Conservation (phyloP, 2,113 vertebrate genomes). For the Cnemophilus loriae region DNA sequence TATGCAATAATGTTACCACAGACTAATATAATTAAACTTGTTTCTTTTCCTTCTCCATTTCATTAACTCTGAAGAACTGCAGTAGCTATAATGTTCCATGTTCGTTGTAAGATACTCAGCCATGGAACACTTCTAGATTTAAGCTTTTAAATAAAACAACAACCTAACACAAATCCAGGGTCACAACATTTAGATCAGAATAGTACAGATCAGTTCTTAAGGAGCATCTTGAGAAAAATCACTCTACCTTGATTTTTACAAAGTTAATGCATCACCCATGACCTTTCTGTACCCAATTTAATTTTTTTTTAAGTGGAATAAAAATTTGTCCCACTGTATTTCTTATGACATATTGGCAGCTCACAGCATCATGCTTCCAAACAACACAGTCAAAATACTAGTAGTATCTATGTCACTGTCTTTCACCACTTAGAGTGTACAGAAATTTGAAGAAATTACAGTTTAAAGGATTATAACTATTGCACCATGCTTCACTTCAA, state of each 20-base stretch:
- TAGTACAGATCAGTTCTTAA: conserved; percentile 1
- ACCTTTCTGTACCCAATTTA: background rate
- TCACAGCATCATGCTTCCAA: conserved; percentile 43
- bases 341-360: background rate
- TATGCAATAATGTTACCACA: background rate
- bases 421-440: conserved; percentile 16
- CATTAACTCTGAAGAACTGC: conserved; percentile 56
- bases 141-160: background rate
- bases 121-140: conserved; percentile 14
- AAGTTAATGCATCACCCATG: background rate
- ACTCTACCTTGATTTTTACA: conserved; percentile 10
- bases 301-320: background rate
- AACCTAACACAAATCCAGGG: background rate
- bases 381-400: conserved; percentile 5
- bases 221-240: background rate
- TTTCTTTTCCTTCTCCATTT: conserved; percentile 53
- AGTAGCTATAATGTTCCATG: conserved; percentile 37
- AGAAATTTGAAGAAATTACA: background rate
- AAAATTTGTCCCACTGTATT: background rate
- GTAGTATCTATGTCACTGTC: conserved; percentile 9
- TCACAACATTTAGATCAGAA: conserved; percentile 33
- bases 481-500: background rate
- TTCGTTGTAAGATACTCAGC: conserved; percentile 64
- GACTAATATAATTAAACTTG: background rate
- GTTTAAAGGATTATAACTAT: background rate